Percentiles rank a stretch among this genome's conserved stretches.
Evolutionary conservation across 1,140 invertebrate species (phyloP).

Genomic region (Drosophila seguyi): DNA sequence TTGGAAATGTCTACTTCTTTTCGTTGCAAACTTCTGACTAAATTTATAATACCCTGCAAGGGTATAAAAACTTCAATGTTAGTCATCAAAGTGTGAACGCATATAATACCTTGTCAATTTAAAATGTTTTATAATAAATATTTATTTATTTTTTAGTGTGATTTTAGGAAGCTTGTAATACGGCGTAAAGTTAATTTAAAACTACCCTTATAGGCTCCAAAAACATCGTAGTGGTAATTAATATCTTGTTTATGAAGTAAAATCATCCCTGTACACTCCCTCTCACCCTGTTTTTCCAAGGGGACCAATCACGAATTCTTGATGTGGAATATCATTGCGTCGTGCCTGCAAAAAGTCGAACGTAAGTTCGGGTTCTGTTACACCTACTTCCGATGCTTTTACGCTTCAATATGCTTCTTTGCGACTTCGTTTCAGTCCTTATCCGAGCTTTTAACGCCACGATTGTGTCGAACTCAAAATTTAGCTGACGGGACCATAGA

Average conservation of each 20-base stretch:
- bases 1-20: too few relatives aligned
- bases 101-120: too few relatives aligned
- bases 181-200: too few relatives aligned
- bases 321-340: not conserved
- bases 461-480: slow-evolving; percentile 10
- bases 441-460: slow-evolving; percentile 14
- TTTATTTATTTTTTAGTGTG: too few relatives aligned
- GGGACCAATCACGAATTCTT: slow-evolving; percentile 16
- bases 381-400: not conserved
- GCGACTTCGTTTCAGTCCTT: slow-evolving; percentile 15
- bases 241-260: slow-evolving; percentile 4
- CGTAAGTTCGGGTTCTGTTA: slow-evolving; percentile 6
- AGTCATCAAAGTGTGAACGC: too few relatives aligned
- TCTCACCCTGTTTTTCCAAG: slow-evolving; percentile 13
- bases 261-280: slow-evolving; percentile 16
- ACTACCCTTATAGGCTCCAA: too few relatives aligned
- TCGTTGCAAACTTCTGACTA: too few relatives aligned
- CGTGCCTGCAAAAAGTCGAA: not conserved
- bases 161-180: too few relatives aligned
- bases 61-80: too few relatives aligned
- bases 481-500: slow-evolving; percentile 1
- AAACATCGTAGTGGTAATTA: too few relatives aligned
- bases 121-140: too few relatives aligned
- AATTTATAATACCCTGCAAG: too few relatives aligned
- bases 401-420: not conserved